Conservation (phyloP, 2,888 invertebrate species). For the Autographa pulchrina region DNA sequence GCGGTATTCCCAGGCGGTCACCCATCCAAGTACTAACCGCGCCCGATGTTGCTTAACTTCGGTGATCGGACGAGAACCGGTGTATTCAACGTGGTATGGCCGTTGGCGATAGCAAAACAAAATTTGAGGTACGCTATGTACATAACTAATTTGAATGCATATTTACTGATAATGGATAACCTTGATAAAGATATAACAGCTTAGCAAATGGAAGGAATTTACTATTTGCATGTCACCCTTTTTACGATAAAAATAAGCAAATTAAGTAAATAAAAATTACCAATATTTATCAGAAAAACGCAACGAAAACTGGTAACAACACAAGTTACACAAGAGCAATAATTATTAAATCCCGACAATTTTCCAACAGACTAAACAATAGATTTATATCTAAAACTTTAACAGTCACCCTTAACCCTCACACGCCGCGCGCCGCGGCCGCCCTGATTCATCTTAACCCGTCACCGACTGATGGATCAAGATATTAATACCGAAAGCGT, state of each 20-base stretch:
- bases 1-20: conserved; percentile 79
- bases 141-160: not conserved
- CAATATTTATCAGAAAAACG: no score
- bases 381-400: conserved; percentile 57
- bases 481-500: conserved; percentile 88
- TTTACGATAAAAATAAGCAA: no score
- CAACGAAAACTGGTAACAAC: not conserved
- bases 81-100: conserved; percentile 73
- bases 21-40: conserved; percentile 81
- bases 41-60: conserved; percentile 81
- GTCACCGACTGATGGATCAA: conserved; percentile 88
- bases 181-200: no score
- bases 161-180: no score
- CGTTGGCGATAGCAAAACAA: conserved; percentile 57
- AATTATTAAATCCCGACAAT: conserved; percentile 24
- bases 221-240: no score
- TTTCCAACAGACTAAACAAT: conserved; percentile 26
- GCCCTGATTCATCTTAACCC: conserved; percentile 86
- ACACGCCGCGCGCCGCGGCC: conserved; percentile 64
- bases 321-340: not conserved
- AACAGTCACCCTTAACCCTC: conserved; percentile 72
- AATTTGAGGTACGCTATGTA: not conserved
- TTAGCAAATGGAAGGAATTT: no score
- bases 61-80: conserved; percentile 82
- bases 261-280: no score